Conservation (phyloP, 2,888 invertebrate species). For the Diplolepis rosae region DNA sequence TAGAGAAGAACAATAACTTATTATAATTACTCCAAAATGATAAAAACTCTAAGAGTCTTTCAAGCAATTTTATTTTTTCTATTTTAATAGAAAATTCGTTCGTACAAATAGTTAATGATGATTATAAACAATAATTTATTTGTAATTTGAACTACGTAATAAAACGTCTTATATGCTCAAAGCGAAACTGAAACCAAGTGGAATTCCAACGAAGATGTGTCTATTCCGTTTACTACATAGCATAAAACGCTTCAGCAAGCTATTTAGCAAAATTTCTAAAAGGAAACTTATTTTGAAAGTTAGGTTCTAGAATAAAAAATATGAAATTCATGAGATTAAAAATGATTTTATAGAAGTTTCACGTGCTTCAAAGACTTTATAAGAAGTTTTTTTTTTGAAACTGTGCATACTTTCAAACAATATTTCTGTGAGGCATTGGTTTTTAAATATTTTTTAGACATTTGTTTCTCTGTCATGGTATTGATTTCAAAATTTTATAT, state of each 20-base stretch:
- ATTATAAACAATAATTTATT: neutral
- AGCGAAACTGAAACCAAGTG: slow-evolving; percentile 7
- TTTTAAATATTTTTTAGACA: no score
- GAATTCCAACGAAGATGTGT: slow-evolving; percentile 8
- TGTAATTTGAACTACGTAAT: neutral
- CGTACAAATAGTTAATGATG: neutral
- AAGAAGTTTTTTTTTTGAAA: no score
- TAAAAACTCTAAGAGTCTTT: no score
- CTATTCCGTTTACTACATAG: neutral
- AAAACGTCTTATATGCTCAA: neutral
- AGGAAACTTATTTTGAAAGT: slow-evolving; percentile 11
- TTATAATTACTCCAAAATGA: no score
- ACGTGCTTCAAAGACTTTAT: no score
- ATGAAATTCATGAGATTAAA: neutral
- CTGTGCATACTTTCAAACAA: no score
- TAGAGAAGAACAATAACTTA: no score
- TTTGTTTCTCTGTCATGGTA: no score
- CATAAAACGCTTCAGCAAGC: neutral
- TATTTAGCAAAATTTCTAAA: slow-evolving; percentile 1
- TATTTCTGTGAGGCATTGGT: no score
- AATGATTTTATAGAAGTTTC: neutral
- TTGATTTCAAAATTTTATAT: no score
- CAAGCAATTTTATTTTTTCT: neutral
- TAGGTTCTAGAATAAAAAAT: neutral
- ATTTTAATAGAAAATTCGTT: neutral